phyloP scores from a whole-genome alignment of 1,140 invertebrate species.

The Philotrypesis tridentata region DNA sequence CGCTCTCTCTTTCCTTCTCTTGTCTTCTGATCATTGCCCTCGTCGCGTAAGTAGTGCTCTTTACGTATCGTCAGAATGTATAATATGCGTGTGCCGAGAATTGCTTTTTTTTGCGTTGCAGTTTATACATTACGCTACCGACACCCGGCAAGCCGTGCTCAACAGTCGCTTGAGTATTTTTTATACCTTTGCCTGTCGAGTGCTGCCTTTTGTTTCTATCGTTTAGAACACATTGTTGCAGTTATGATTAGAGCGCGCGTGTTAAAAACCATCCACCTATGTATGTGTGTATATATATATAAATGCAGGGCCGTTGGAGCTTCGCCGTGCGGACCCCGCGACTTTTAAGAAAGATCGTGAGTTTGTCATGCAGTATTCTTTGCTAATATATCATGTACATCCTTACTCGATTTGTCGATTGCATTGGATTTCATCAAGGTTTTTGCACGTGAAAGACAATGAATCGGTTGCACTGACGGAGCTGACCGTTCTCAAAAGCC shows the following conservation, averaged over 20 bases:
- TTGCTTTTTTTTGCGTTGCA: conserved; percentile 24
- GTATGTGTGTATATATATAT: too few species aligned
- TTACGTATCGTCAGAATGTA: conserved; percentile 20
- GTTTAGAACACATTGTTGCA: conserved; percentile 31
- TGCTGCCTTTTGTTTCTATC: conserved; percentile 45
- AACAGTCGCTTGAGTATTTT: conserved; percentile 58
- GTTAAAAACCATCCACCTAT: conserved; percentile 46
- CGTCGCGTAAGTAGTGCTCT: conserved; percentile 38
- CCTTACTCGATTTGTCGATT: not conserved
- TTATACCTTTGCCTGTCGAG: conserved; percentile 46
- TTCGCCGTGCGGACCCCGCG: too few species aligned
- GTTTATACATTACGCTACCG: conserved; percentile 61
- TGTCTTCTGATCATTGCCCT: conserved; percentile 37
- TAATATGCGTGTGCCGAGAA: conserved; percentile 29
- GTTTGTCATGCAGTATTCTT: conserved; percentile 11
- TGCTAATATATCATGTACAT: not conserved
- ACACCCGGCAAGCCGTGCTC: conserved; percentile 72
- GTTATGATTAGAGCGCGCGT: conserved; percentile 42
- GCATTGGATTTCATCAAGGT: not conserved
- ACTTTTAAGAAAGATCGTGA: conserved; percentile 26
- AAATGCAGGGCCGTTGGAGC: too few species aligned
- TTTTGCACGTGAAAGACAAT: not conserved
- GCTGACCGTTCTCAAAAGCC: conserved; percentile 28
- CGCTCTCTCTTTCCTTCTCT: conserved; percentile 24
- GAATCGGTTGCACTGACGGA: conserved; percentile 28